Evolutionary conservation across 2,888 invertebrate species (phyloP), one percentile per base, ranked within the genome.

Genomic region (Fragum sueziense): DNA sequence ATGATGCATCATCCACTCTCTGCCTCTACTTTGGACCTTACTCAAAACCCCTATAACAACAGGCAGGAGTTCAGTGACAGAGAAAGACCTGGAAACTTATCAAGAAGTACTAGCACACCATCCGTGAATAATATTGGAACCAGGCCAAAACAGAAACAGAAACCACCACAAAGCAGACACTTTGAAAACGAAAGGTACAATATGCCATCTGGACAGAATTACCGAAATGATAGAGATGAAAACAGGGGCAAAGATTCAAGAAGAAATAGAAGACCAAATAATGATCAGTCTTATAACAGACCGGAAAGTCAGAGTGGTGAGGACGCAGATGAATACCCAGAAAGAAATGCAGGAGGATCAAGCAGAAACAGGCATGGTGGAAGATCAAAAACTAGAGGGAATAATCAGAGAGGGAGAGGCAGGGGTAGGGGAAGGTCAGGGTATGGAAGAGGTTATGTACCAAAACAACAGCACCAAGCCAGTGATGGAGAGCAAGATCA

Each of bases 41-140:
- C n/a, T n/a, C n/a, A 41, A 41, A 41, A 14, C 11, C 41, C 9
- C 17, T 14, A 14, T 41, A 14, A 9, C 41, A 41, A 17, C 9
- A 41, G 41, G 41, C 9, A 41, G 41, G 41, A 41, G 17, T 14
- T 41, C 41, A 17, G 11, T 9, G 41, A 41, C 9, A n/a, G 47
- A 4, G 47, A 20, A 20, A 47, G 47, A 47, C 47, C 4, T 47
- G 41, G 41, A 65, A 65, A 65, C 33, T 25, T 65, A 11, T 25
- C 65, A n/a, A 65, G 65, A 65, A 65, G 65, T 25, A 41, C 41
- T 14, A 65, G 65, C 27, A 65, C 65, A 37, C 65, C 65, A 7
- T 22, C 37, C 11, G 65, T 65, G 11, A 65, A 65, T 27, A 34
- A 22, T 37, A 31, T 31, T 33, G 61, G 61, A 33, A n/a, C 33